Conservation (phyloP, 2,797 vertebrate genomes). For the Eidolon dupreanum region DNA sequence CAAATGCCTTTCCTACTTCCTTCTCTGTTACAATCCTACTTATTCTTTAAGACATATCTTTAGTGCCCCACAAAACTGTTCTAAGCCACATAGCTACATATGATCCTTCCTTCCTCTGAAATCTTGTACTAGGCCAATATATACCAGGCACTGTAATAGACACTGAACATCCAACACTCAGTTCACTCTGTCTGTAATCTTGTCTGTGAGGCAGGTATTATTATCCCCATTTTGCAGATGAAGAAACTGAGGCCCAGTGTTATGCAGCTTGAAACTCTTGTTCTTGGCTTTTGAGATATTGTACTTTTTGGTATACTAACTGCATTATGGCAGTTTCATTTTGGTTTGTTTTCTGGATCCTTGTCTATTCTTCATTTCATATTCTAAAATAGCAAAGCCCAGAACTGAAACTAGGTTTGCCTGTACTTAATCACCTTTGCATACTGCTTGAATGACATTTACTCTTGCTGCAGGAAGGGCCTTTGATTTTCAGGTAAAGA, state of each 20-base stretch:
- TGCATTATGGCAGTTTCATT: not conserved
- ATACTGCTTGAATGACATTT: slow-evolving; percentile 16
- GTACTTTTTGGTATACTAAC: not conserved
- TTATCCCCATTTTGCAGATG: slow-evolving; percentile 13
- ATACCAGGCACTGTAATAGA: not conserved
- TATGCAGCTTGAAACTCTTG: not conserved
- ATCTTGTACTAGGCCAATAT: not conserved
- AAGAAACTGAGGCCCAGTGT: not conserved
- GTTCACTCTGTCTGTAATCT: not conserved
- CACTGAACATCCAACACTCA: not conserved
- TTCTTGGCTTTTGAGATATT: slow-evolving; percentile 43
- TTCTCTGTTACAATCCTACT: not conserved
- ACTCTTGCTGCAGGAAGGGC: not conserved
- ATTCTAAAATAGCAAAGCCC: slow-evolving; percentile 33
- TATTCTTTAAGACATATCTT: not conserved
- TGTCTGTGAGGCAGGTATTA: slow-evolving; percentile 24
- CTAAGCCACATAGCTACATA: not conserved
- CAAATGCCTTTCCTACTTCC: not conserved
- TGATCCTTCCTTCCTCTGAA: not conserved
- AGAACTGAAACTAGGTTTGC: slow-evolving; percentile 32
- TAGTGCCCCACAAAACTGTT: not conserved
- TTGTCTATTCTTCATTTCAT: not conserved
- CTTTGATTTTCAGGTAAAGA: slow-evolving; percentile 14
- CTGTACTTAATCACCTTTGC: not conserved
- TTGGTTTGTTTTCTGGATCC: not conserved